A percentile compares a stretch with the other conserved stretches of the same genome.
Evolutionary conservation across 1,140 invertebrate species (phyloP).

Genomic region (Drosophila burlai): DNA sequence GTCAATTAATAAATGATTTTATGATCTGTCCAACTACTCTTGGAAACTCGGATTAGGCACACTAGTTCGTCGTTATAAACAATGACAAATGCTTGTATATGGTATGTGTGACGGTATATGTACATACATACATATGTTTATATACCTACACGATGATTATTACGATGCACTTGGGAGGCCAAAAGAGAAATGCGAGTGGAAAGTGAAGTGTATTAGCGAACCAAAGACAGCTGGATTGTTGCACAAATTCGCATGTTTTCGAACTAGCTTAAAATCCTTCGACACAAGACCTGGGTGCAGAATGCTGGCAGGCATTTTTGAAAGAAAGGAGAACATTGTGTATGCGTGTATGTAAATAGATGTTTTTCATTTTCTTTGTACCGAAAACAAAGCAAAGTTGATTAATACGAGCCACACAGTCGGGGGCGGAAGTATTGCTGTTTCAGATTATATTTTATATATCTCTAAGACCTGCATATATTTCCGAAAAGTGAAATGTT

Average conservation of each 20-base stretch:
- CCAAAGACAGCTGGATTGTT: slow-evolving; percentile 28
- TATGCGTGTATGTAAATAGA: slow-evolving; percentile 43
- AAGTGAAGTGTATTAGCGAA: slow-evolving; percentile 51
- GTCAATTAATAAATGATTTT: slow-evolving; percentile 15
- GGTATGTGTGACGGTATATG: slow-evolving; percentile 13
- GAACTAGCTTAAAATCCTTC: not conserved
- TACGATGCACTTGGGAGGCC: slow-evolving; percentile 58
- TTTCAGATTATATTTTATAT: slow-evolving; percentile 2
- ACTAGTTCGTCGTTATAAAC: slow-evolving; percentile 16
- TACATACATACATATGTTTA: slow-evolving; percentile 24
- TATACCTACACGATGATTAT: slow-evolving; percentile 35
- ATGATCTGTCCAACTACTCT: slow-evolving; percentile 20
- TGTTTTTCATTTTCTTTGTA: slow-evolving; percentile 39
- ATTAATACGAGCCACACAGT: slow-evolving; percentile 38
- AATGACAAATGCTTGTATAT: slow-evolving; percentile 19
- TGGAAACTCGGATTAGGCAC: slow-evolving; percentile 8
- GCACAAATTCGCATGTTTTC: not conserved
- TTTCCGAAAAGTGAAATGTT: slow-evolving; percentile 5
- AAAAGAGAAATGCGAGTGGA: slow-evolving; percentile 58
- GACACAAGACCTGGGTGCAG: not conserved
- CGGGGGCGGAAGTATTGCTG: slow-evolving; percentile 33
- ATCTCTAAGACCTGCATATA: not conserved
- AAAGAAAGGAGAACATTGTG: slow-evolving; percentile 33
- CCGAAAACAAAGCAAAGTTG: slow-evolving; percentile 54
- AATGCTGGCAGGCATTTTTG: slow-evolving; percentile 14